A percentile compares a stretch with the other conserved stretches of the same genome.
Conservation (phyloP, 1,140 invertebrate species). For the Arctopsyche grandis region DNA sequence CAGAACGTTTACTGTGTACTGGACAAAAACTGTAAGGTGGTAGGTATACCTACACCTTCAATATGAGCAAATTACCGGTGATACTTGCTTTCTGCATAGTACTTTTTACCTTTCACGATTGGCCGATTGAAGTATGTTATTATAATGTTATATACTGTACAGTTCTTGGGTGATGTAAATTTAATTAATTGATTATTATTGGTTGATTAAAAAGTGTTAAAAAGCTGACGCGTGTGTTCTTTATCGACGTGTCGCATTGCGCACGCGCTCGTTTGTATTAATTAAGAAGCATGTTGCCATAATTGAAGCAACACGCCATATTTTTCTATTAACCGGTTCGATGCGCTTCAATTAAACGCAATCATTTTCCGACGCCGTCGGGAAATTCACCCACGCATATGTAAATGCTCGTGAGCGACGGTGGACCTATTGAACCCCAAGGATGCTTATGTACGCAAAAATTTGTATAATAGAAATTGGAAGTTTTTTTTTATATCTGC, state of each 20-base stretch:
- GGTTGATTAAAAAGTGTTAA: too few relatives aligned
- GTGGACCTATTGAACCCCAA: too few relatives aligned
- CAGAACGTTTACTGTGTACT: background rate
- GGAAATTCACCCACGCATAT: background rate
- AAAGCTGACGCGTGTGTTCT: background rate
- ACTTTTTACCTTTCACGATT: background rate
- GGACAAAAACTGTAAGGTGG: background rate
- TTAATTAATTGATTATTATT: constrained; percentile 8
- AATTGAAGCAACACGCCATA: constrained; percentile 24
- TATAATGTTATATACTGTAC: too few relatives aligned
- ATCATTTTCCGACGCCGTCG: background rate
- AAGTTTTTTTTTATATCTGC: too few relatives aligned
- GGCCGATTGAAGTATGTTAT: too few relatives aligned
- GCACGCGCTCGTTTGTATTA: constrained; percentile 2
- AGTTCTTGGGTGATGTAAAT: too few relatives aligned
- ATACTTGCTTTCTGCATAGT: too few relatives aligned
- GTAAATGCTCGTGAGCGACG: too few relatives aligned
- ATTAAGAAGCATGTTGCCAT: constrained; percentile 11
- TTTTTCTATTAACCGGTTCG: constrained; percentile 19
- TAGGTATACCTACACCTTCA: background rate
- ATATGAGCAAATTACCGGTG: background rate
- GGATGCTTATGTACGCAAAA: too few relatives aligned
- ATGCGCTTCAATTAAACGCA: constrained; percentile 6
- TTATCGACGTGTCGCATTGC: background rate
- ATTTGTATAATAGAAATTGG: too few relatives aligned